Evolutionary conservation across 2,113 vertebrate species (phyloP).

Genomic region (Cricetomys ansorgei): DNA sequence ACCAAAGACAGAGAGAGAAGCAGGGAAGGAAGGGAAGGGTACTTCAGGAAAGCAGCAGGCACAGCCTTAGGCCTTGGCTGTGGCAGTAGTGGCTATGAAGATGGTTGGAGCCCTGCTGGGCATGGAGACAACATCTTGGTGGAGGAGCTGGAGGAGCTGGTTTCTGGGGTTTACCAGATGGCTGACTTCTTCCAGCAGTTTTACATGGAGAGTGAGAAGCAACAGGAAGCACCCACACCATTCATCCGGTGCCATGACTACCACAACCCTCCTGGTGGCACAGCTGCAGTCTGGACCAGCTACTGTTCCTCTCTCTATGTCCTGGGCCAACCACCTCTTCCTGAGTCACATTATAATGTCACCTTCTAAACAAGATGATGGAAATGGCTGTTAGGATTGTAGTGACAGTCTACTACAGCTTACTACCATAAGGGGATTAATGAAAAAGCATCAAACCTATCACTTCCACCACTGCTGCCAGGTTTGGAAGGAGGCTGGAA

Average conservation of each 20-base stretch:
- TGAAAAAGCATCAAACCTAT: constrained; percentile 82
- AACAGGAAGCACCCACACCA: not conserved
- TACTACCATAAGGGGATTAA: constrained; percentile 91
- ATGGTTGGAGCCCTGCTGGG: not conserved
- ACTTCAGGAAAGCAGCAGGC: not conserved
- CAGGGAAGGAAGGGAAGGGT: not conserved
- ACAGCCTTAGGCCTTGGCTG: not conserved
- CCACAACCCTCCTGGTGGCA: not conserved
- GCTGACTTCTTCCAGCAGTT: not conserved
- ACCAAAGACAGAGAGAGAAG: not conserved
- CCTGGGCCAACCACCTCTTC: not conserved
- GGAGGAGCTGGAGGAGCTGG: not conserved
- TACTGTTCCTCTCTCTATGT: not conserved
- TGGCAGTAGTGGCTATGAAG: too few relatives aligned
- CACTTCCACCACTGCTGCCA: constrained; percentile 38
- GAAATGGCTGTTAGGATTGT: constrained; percentile 91
- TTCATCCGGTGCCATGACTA: not conserved
- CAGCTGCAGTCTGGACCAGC: not conserved
- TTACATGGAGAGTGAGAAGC: not conserved
- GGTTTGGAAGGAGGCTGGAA: constrained; percentile 26
- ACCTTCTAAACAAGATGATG: constrained; percentile 90
- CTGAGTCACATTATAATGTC: constrained; percentile 85
- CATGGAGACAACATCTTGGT: not conserved
- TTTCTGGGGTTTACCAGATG: not conserved
- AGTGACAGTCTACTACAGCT: constrained; percentile 92